Base-by-base conservation (phyloP, 1,140 invertebrate species). In the Drosophila ambigua region DNA sequence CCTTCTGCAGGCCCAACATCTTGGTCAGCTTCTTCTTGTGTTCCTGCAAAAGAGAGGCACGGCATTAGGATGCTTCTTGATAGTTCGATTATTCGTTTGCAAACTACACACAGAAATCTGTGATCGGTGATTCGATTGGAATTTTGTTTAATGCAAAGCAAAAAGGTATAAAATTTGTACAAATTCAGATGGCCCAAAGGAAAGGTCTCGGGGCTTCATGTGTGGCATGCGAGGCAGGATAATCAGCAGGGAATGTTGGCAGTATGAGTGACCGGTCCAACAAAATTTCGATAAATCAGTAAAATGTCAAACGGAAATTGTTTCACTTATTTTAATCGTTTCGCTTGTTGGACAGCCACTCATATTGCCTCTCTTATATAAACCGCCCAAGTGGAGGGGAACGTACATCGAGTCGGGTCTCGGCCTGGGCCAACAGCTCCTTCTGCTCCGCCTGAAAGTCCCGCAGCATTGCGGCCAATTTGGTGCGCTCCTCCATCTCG, bases 401-500 rank as follows among this genome's bases (percentile, higher is more conserved):
- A 89, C 82, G 78, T 93, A 98, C 97, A 93, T 97, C 96, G 87
- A 98, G 93, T 71, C 96, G 95, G 72, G 95, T 93, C 92, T 98
- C 97, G 3, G 97, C 96, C 90, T 97, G 95, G 13, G 94, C 94
- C 8, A 98, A 93, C 39, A 98, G 92, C 91, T 98, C 96, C 75
- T 95, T 95, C 92, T 99, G 98, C 3, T 95, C 94, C 62, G 95
- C 94, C 41, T 97, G 95, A 89, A 97, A 99, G 91, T 98, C 97
- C 50, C 95, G 93, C 60, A 99, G 93, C 96, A 98, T 98, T 48
- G 94, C 94, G 0, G 97, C 94, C 6, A 98, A 94, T 88, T 95
- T 95, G 87, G 96, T 95, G 66, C 98, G 93, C 68, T 97, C 96
- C 79, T 98, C 97, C 93, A 99, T 94, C 92, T 99, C 98, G 16